These are phyloP conservation scores for Ichneumon xanthorius DNA, from an alignment of 2,888 invertebrate genomes.

Conservation along the genomic window DNA sequence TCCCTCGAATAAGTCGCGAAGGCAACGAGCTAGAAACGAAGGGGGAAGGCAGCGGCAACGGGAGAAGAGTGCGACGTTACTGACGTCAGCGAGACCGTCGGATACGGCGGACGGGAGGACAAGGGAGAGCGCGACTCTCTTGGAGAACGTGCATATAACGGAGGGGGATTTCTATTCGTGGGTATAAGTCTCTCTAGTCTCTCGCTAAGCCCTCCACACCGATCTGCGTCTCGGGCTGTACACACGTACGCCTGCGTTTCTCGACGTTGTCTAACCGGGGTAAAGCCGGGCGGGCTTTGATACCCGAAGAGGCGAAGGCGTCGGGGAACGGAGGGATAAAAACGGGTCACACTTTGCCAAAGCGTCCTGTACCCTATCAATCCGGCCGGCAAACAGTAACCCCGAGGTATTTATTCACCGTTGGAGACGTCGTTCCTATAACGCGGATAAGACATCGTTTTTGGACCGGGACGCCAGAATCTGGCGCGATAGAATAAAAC, in stretches of 20 bases:
- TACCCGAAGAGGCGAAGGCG: slow-evolving; percentile 14
- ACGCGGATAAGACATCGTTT: slow-evolving; percentile 4
- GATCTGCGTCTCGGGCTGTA: neutral
- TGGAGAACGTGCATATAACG: slow-evolving; percentile 32
- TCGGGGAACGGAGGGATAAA: slow-evolving; percentile 10
- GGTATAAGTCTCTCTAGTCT: slow-evolving; percentile 25
- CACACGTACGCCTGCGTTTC: neutral
- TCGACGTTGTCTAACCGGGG: neutral
- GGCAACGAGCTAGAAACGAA: slow-evolving; percentile 53
- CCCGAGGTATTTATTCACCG: slow-evolving; percentile 42
- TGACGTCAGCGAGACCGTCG: slow-evolving; percentile 58
- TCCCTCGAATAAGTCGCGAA: slow-evolving; percentile 60
- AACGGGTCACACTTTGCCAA: slow-evolving; percentile 56
- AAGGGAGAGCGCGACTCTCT: slow-evolving; percentile 33
- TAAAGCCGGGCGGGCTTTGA: slow-evolving; percentile 22
- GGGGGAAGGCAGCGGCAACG: neutral
- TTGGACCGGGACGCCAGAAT: neutral
- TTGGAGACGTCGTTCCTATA: slow-evolving; percentile 7
- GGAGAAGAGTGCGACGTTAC: slow-evolving; percentile 47
- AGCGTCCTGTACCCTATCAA: slow-evolving; percentile 61
- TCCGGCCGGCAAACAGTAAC: slow-evolving; percentile 20
- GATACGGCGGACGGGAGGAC: slow-evolving; percentile 10
- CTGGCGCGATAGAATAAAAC: slow-evolving; percentile 4
- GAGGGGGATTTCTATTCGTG: slow-evolving; percentile 60
- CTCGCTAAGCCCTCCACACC: slow-evolving; percentile 42